Percentiles rank a stretch among this genome's conserved stretches.
Conservation (phyloP, 2,113 vertebrate genomes). For the Strigops habroptila region DNA sequence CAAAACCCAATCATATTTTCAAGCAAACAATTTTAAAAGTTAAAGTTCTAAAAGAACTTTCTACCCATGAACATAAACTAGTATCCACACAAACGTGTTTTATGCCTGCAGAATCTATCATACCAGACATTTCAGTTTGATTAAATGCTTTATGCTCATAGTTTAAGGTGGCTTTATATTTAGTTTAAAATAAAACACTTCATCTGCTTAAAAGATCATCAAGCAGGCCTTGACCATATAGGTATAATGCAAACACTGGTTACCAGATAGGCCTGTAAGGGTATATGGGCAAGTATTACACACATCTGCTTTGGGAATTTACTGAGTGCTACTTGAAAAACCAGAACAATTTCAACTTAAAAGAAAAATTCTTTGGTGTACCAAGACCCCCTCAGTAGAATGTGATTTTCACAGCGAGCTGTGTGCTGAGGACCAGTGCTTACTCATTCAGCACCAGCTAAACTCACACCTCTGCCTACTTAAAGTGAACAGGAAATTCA, state of each 20-base stretch:
- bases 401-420: background rate
- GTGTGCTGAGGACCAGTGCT: background rate
- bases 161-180: background rate
- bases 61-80: background rate
- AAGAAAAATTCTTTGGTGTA: background rate
- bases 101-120: background rate
- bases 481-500: background rate
- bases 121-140: background rate
- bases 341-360: background rate
- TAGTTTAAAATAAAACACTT: background rate
- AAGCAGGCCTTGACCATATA: background rate
- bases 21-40: background rate
- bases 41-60: background rate
- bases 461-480: background rate
- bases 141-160: background rate
- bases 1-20: fast-evolving
- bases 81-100: background rate
- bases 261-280: background rate
- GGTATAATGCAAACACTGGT: background rate
- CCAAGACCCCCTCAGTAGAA: background rate
- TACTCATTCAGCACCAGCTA: background rate
- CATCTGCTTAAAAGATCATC: background rate
- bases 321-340: background rate
- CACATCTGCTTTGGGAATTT: background rate
- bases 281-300: background rate